Conservation (phyloP, 2,113 vertebrate genomes). For the Psettodes erumei region DNA sequence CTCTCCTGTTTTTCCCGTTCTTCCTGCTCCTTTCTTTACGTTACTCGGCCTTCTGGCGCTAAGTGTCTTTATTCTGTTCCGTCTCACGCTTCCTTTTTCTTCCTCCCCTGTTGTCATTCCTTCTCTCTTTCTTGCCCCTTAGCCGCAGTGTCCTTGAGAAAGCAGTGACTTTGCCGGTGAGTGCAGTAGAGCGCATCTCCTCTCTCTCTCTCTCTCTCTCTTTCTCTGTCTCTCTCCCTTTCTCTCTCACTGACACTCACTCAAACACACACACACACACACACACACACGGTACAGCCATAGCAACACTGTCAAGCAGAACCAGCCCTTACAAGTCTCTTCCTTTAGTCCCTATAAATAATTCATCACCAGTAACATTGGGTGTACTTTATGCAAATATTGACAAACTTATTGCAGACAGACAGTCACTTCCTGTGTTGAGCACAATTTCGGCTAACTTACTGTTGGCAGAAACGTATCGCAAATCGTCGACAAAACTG, state of each 20-base stretch:
- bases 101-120: conserved; percentile 47
- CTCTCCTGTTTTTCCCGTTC: background rate
- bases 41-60: background rate
- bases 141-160: conserved; percentile 84
- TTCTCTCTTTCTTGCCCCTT: conserved; percentile 55
- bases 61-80: background rate
- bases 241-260: conserved; percentile 18
- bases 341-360: conserved; percentile 69
- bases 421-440: conserved; percentile 16
- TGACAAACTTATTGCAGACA: conserved; percentile 56
- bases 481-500: conserved; percentile 17
- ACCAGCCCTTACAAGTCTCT: conserved; percentile 51
- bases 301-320: conserved; percentile 50
- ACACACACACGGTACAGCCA: conserved; percentile 17
- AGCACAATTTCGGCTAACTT: conserved; percentile 24
- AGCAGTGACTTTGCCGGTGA: conserved; percentile 77
- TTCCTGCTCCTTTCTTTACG: background rate
- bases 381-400: conserved; percentile 66
- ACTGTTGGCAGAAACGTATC: conserved; percentile 27
- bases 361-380: conserved; percentile 62
- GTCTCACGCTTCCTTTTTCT: background rate
- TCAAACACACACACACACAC: conserved; percentile 30
- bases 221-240: conserved; percentile 12
- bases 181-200: conserved; percentile 66
- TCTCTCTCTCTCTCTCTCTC: conserved; percentile 36